phyloP scores from a whole-genome alignment of 2,888 invertebrate genomes.

The Sylvicola fuscatus region DNA sequence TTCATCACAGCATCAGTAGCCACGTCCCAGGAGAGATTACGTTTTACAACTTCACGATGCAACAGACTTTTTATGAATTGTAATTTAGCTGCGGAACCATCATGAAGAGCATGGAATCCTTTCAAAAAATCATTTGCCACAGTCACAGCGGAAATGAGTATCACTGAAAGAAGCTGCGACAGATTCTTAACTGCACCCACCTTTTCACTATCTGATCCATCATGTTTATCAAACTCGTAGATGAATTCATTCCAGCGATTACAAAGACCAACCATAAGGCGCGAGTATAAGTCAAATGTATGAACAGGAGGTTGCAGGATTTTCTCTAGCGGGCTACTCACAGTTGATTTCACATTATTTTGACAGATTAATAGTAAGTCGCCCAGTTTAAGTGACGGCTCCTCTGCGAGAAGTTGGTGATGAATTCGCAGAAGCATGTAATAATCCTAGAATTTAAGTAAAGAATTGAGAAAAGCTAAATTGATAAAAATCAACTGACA shows the following conservation, averaged over 20 bases:
- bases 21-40: constrained; percentile 12
- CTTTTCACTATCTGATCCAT: constrained; percentile 33
- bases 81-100: constrained; percentile 26
- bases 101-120: constrained; percentile 25
- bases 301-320: constrained; percentile 30
- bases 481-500: too few species aligned
- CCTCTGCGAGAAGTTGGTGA: constrained; percentile 52
- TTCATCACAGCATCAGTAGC: constrained; percentile 14
- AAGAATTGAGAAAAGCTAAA: too few species aligned
- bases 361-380: constrained; percentile 43
- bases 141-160: constrained; percentile 41
- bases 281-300: constrained; percentile 42
- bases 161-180: constrained; percentile 31
- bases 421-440: constrained; percentile 53
- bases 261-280: constrained; percentile 42
- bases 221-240: constrained; percentile 54
- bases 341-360: constrained; percentile 6
- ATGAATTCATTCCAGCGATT: constrained; percentile 67
- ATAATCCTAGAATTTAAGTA: constrained; percentile 21
- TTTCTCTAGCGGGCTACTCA: constrained; percentile 8
- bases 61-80: constrained; percentile 26
- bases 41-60: constrained; percentile 19
- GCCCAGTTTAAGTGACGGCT: constrained; percentile 46
- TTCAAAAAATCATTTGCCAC: constrained; percentile 39
- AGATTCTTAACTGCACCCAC: constrained; percentile 15